Evolutionary conservation across 2,797 vertebrate genomes (phyloP).

Genomic region (Melopsittacus undulatus): DNA sequence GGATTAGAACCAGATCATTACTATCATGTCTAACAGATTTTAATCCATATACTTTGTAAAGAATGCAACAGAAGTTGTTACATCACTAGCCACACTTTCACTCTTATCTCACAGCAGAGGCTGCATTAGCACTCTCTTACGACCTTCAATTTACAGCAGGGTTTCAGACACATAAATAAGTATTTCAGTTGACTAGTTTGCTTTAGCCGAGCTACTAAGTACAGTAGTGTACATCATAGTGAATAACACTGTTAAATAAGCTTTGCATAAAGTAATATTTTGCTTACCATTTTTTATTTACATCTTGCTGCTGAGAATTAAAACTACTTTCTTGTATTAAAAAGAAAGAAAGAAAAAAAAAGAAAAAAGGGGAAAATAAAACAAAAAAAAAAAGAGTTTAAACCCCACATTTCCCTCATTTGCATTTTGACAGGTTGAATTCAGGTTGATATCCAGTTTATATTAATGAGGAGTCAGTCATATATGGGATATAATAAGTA

Average conservation of each 20-base stretch:
- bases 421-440: background rate
- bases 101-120: slow-evolving; percentile 26
- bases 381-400: background rate
- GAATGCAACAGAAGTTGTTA: background rate
- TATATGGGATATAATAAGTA: background rate
- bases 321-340: background rate
- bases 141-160: slow-evolving; percentile 18
- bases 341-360: accelerated
- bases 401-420: background rate
- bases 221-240: background rate
- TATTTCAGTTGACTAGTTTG: background rate
- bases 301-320: background rate
- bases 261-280: background rate
- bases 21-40: background rate
- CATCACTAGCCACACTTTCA: slow-evolving; percentile 29
- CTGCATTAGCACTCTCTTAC: slow-evolving; percentile 10
- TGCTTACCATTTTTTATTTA: background rate
- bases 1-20: slow-evolving; percentile 4
- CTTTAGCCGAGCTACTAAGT: background rate
- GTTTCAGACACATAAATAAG: slow-evolving; percentile 18
- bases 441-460: background rate
- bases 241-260: background rate
- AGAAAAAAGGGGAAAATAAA: accelerated
- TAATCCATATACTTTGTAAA: slow-evolving; percentile 3
- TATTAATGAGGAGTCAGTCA: background rate